Percentiles rank a stretch among this genome's conserved stretches.
These are phyloP conservation scores for Pectinophora gossypiella DNA, from an alignment of 1,140 invertebrate species.

Conservation along the genomic window DNA sequence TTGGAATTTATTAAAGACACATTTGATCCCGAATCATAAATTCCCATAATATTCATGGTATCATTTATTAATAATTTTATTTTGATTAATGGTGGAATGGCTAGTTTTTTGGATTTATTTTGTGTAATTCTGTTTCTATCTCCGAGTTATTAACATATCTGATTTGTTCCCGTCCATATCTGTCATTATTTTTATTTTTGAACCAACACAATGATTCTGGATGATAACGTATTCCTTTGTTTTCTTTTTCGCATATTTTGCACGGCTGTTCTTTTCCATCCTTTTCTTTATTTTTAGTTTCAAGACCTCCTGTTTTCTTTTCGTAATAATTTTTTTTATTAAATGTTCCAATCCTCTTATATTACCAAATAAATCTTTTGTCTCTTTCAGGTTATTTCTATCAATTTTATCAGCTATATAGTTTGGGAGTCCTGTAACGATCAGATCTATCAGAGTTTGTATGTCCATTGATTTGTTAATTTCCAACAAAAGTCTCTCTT, in stretches of 20 bases:
- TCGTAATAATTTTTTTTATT: constrained; percentile 17
- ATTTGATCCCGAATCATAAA: constrained; percentile 43
- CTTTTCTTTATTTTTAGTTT: constrained; percentile 23
- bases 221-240: constrained; percentile 29
- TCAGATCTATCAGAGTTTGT: not conserved
- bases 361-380: constrained; percentile 28
- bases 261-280: constrained; percentile 24
- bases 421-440: too few relatives aligned
- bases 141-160: constrained; percentile 29
- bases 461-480: not conserved
- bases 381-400: too few relatives aligned
- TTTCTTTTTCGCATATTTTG: constrained; percentile 30
- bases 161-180: constrained; percentile 5
- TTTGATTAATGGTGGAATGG: constrained; percentile 45
- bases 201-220: constrained; percentile 34
- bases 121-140: constrained; percentile 22
- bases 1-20: constrained; percentile 37
- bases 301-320: constrained; percentile 14
- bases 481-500: constrained; percentile 5
- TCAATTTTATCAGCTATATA: too few relatives aligned
- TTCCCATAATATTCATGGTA: constrained; percentile 21
- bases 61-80: constrained; percentile 35
- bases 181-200: constrained; percentile 16
- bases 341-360: constrained; percentile 31
- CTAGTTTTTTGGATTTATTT: constrained; percentile 40